Evolutionary conservation across 2,113 vertebrate genomes (phyloP).

Genomic region (Oreocharis arfaki): DNA sequence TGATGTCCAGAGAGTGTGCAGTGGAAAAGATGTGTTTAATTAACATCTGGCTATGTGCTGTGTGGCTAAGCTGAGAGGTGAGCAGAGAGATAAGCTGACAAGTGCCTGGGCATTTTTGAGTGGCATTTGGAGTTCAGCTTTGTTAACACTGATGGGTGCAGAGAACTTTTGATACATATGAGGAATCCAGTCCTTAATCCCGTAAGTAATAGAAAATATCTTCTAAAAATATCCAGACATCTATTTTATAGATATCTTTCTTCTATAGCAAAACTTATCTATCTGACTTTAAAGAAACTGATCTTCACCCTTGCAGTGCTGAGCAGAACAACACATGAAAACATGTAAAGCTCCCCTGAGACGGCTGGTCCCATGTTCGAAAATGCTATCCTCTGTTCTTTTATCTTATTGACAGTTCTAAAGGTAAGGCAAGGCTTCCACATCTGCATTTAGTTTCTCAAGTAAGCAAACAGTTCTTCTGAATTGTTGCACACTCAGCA

Average conservation of each 20-base stretch:
- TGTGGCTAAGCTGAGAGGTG: not conserved
- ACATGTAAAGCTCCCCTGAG: not conserved
- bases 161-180: not conserved
- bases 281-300: not conserved
- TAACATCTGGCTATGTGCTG: not conserved
- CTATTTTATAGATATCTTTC: not conserved
- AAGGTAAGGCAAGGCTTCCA: not conserved
- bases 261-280: not conserved
- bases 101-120: not conserved
- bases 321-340: not conserved
- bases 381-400: not conserved
- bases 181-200: not conserved
- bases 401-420: not conserved
- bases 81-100: not conserved
- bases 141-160: not conserved
- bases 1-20: not conserved
- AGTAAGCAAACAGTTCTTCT: slow-evolving; percentile 16
- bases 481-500: not conserved
- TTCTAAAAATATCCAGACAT: not conserved
- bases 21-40: not conserved
- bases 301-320: not conserved
- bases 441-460: not conserved
- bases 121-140: not conserved
- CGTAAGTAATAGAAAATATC: not conserved
- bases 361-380: not conserved